Conservation (phyloP, 2,888 invertebrate genomes). For the Nycteola revayana region DNA sequence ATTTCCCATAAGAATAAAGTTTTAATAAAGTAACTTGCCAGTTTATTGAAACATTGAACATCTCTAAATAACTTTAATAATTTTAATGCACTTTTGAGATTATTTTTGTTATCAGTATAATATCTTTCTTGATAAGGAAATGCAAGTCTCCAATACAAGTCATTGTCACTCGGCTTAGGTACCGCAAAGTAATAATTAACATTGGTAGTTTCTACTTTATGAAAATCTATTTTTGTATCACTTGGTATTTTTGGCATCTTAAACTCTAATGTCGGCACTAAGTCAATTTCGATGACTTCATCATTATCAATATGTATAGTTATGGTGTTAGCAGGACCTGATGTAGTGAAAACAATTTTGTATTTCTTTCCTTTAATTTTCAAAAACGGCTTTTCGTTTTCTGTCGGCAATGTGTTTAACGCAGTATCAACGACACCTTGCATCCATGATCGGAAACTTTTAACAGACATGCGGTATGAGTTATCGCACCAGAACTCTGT, state of each 20-base stretch:
- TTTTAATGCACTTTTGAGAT: conserved; percentile 53
- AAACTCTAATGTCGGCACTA: conserved; percentile 57
- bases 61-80: conserved; percentile 55
- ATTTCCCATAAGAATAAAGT: conserved; percentile 60
- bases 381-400: conserved; percentile 41
- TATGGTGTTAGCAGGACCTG: conserved; percentile 58
- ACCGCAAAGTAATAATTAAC: conserved; percentile 51
- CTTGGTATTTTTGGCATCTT: conserved; percentile 43
- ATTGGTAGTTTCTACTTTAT: conserved; percentile 32
- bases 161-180: conserved; percentile 52
- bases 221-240: conserved; percentile 42
- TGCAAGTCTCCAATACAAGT: conserved; percentile 55
- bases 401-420: conserved; percentile 40
- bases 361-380: conserved; percentile 36
- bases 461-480: conserved; percentile 40
- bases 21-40: conserved; percentile 63
- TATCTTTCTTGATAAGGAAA: conserved; percentile 58
- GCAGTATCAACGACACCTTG: conserved; percentile 53
- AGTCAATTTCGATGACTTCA: conserved; percentile 53
- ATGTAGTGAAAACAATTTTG: conserved; percentile 43
- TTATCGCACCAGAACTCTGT: conserved; percentile 54
- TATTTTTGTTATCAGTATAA: conserved; percentile 44
- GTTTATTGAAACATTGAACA: conserved; percentile 50
- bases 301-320: conserved; percentile 40
- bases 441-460: conserved; percentile 52